These are phyloP conservation scores for Peromyscus melanophrys DNA, from an alignment of 2,797 vertebrate genomes.

Conservation along the genomic window DNA sequence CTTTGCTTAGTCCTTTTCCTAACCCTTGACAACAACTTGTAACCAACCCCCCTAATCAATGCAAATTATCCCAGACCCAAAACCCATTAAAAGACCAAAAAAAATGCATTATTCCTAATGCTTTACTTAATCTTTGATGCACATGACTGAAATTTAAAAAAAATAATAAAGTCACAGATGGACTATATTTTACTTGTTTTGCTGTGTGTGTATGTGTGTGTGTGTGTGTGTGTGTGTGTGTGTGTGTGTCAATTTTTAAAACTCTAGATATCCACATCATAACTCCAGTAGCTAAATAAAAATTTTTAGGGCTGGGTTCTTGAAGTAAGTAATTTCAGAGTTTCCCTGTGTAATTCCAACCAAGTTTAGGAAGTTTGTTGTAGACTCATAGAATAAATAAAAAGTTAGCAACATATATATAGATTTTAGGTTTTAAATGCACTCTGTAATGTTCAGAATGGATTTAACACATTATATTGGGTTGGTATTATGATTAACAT, in stretches of 20 bases:
- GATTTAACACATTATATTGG: neutral
- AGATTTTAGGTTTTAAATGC: neutral
- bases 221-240: too few relatives aligned
- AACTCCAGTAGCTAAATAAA: neutral
- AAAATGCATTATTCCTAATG: neutral
- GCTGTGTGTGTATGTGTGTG: too few relatives aligned
- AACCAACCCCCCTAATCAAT: too few relatives aligned
- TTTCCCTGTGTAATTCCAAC: neutral
- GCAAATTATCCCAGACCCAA: too few relatives aligned
- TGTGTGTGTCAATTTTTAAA: neutral
- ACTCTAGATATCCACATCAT: neutral
- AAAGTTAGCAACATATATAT: neutral
- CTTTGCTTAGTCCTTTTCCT: too few relatives aligned
- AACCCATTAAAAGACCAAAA: too few relatives aligned
- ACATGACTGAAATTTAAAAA: neutral
- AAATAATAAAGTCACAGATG: constrained; percentile 2
- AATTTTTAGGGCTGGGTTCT: neutral
- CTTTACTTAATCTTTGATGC: neutral
- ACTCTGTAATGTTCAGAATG: neutral
- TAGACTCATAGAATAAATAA: neutral
- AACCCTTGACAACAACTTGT: too few relatives aligned
- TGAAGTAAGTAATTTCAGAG: neutral
- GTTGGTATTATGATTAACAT: neutral
- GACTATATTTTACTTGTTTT: neutral
- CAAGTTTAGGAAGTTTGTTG: neutral